Evolutionary conservation across 1,140 invertebrate genomes (phyloP), one percentile per base, ranked within the genome.

Genomic region (Papilio xuthus): DNA sequence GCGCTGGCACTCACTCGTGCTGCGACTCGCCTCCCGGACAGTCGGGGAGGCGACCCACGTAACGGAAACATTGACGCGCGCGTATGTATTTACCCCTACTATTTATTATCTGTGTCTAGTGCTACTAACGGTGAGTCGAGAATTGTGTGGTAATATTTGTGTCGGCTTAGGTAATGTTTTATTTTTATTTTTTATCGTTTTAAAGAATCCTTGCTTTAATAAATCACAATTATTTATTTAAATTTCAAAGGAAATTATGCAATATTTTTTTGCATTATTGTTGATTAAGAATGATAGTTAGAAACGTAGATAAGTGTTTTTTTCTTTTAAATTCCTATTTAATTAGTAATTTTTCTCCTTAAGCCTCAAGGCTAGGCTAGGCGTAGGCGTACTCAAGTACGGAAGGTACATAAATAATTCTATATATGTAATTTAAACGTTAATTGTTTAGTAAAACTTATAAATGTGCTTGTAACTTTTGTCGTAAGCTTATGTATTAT

Each of bases 11-110:
- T 86, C 91, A 91, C 82, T 92, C 88, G 91, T 85, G 89, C 80
- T 78, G 47, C 80, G 73, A 82, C 80, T 82, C 90, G 89, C 88
- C 89, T 83, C 89, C 90, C 87, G 87, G 85, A 76, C 82, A 85
- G 76, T 87, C 86, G 90, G 90, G 89, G 81, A 84, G 88, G 86
- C 90, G 85, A 78, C 78, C 78, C 79, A 79, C 81, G 28, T 41
- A 74, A 75, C 44, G 73, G 71, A 79, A 69, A 79, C 71, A 83
- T 82, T 80, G 83, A 85, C 90, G 90, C 89, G 88, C 88, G 89
- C 86, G 89, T 92, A 90, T 83, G 90, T 90, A 90, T 88, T 72
- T 20, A 77, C 70, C 56, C 44, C 72, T 32, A 80, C 44, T 79
- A 78, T 72, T 77, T 82, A 71, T 42, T 47, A 23, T 67, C 74